Percentiles rank a stretch among this genome's conserved stretches.
phyloP scores from a whole-genome alignment of 2,888 invertebrate species.

The Metallyticus violacea region DNA sequence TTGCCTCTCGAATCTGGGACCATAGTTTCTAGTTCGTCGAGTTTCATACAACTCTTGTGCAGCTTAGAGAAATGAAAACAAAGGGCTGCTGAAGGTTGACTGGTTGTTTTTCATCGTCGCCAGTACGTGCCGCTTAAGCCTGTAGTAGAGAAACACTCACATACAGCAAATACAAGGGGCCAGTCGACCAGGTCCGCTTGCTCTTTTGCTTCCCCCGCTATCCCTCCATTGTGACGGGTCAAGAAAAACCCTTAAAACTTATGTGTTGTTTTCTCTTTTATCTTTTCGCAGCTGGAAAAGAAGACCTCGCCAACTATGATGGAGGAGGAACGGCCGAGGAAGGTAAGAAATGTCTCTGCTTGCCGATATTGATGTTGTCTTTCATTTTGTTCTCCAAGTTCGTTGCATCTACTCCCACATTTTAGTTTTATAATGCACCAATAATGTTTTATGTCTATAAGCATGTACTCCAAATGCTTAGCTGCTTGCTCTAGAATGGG shows the following conservation, averaged over 20 bases:
- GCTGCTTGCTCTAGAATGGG: no score
- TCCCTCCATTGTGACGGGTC: not conserved
- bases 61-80: not conserved
- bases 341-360: constrained; percentile 42
- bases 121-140: not conserved
- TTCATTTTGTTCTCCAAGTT: no score
- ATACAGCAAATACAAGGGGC: not conserved
- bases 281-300: constrained; percentile 37
- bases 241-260: not conserved
- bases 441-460: not conserved
- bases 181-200: no score
- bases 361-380: not conserved
- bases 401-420: no score
- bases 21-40: not conserved
- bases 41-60: no score
- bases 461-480: no score
- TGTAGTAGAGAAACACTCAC: not conserved
- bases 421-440: not conserved
- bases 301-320: constrained; percentile 34
- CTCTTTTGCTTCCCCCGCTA: no score
- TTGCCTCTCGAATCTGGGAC: not conserved
- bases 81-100: no score
- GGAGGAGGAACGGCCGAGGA: constrained; percentile 49
- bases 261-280: not conserved
- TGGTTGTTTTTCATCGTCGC: not conserved